phyloP scores from a whole-genome alignment of 2,888 invertebrate genomes.

The Vesta saturnalis region DNA sequence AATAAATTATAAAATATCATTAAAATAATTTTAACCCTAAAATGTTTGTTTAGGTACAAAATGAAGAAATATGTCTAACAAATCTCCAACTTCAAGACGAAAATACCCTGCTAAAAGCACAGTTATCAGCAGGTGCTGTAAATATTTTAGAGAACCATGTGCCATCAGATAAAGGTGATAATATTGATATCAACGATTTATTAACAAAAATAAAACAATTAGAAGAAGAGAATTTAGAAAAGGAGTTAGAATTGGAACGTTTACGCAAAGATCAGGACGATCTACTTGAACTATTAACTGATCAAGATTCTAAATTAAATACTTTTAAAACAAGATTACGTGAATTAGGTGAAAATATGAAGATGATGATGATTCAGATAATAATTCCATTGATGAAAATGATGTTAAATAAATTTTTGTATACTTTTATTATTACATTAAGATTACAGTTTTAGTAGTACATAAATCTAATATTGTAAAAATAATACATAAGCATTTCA shows the following conservation, averaged over 20 bases:
- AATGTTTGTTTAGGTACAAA: slow-evolving; percentile 63
- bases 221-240: slow-evolving; percentile 57
- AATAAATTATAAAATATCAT: no score
- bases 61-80: slow-evolving; percentile 75
- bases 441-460: no score
- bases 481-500: no score
- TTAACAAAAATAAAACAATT: slow-evolving; percentile 50
- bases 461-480: no score
- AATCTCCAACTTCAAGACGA: slow-evolving; percentile 85
- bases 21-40: not conserved
- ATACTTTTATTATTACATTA: no score
- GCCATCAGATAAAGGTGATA: not conserved
- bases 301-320: slow-evolving; percentile 74
- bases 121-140: slow-evolving; percentile 63
- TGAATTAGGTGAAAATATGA: slow-evolving; percentile 58
- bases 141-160: slow-evolving; percentile 25
- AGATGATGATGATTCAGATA: slow-evolving; percentile 57
- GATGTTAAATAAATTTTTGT: slow-evolving; percentile 29
- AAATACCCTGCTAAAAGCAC: slow-evolving; percentile 85
- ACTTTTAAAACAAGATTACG: slow-evolving; percentile 56
- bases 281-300: slow-evolving; percentile 85
- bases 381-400: slow-evolving; percentile 45
- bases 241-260: slow-evolving; percentile 68
- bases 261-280: slow-evolving; percentile 93
- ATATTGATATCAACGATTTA: slow-evolving; percentile 10